Conservation (phyloP, 92 coral and sea anemone genomes). For the Porites divaricata region DNA sequence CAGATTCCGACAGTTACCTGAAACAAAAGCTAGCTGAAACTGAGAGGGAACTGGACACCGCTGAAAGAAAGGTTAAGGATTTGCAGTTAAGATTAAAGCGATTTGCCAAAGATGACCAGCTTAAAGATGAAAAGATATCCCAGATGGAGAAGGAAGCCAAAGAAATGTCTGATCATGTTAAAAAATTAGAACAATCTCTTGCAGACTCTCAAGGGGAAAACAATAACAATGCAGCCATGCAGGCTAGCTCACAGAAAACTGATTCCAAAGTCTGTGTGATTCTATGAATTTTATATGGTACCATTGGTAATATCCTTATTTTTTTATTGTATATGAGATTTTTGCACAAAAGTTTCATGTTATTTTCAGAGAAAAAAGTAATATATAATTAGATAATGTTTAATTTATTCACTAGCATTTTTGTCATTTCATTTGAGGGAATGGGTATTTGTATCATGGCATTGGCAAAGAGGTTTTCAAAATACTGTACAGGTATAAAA, state of each 20-base stretch:
- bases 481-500: not conserved
- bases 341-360: not conserved
- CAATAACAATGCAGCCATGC: constrained; percentile 53
- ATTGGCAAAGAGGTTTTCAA: not conserved
- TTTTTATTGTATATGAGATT: not conserved
- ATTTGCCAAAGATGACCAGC: constrained; percentile 92
- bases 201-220: constrained; percentile 44
- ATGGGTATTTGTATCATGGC: not conserved
- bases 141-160: constrained; percentile 90
- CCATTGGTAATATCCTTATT: not conserved
- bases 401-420: constrained; percentile 3
- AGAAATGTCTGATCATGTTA: constrained; percentile 78
- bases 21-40: constrained; percentile 63
- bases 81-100: constrained; percentile 93
- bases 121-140: constrained; percentile 84
- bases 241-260: constrained; percentile 28
- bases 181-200: constrained; percentile 72
- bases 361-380: not conserved
- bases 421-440: not conserved
- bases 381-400: not conserved
- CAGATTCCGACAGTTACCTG: constrained; percentile 46
- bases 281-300: constrained; percentile 27
- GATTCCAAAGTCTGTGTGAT: constrained; percentile 78
- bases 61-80: constrained; percentile 95
- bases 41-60: constrained; percentile 85